Evolutionary conservation across 2,797 vertebrate species (phyloP), one percentile per base, ranked within the genome.

Genomic region (Ambastaia sidthimunki): DNA sequence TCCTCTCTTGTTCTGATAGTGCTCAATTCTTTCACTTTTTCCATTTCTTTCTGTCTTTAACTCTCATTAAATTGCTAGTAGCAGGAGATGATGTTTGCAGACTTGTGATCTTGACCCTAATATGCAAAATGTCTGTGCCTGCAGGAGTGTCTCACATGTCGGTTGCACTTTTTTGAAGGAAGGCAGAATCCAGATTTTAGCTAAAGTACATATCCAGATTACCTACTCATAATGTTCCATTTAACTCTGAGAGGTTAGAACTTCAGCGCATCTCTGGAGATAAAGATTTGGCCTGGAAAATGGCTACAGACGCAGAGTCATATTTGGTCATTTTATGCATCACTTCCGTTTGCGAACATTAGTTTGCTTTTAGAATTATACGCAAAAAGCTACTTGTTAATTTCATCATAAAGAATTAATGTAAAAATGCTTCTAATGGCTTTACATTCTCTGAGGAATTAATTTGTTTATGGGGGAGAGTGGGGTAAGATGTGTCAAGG

Each of bases 41-140:
- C 47, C 65, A 48, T 76, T n/a, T 67, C 44, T 67, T 69, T 83
- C 59, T 59, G 55, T 80, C 67, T 75, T 19, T 75, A 69, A 57
- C 66, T 37, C 67, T 71, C 47, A 62, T 76, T 76, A 69, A 55
- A 65, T 37, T 71, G 66, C 44, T 57, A 75, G 66, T 52, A 55
- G 80, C 55, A 52, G 31, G 25, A 71, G 47, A 75, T 81, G 44
- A 75, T 71, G 55, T 76, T 54, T 76, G 73, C 72, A 75, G 72
- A 48, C 74, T 76, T 79, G 82, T 77, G 80, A 78, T 81, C 67
- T 76, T 48, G 65, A 81, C 76, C 81, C 80, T 82, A 52, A 65
- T 70, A 83, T 75, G 60, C 60, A 66, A 80, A 73, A 73, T 73
- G 77, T 73, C 60, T 73, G 69, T 73, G 50, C 70, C 60, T 79